Conservation (phyloP, 2,113 vertebrate genomes). For the Notechis scutatus region DNA sequence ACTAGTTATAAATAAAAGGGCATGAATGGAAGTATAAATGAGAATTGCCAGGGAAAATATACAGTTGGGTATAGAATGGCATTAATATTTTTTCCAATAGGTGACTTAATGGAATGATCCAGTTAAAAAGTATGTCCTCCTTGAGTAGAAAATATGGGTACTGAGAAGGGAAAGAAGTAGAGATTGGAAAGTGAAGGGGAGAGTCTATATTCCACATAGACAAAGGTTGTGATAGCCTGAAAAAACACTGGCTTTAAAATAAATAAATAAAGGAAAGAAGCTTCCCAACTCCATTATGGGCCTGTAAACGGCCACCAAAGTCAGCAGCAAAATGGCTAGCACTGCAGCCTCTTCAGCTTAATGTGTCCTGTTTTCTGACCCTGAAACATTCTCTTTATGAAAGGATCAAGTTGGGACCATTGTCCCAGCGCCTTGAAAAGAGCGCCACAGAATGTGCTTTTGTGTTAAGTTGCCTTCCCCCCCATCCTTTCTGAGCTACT, state of each 20-base stretch:
- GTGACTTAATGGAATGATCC: conserved; percentile 73
- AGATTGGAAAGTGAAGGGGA: conserved; percentile 15
- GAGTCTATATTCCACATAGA: conserved; percentile 39
- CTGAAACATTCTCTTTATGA: conserved; percentile 85
- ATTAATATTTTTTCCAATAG: conserved; percentile 72
- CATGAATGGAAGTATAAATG: conserved; percentile 73
- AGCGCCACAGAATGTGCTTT: conserved; percentile 91
- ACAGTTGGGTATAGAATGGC: conserved; percentile 63
- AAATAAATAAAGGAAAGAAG: conserved; percentile 34
- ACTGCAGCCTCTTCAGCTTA: conserved; percentile 77
- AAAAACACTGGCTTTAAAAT: conserved; percentile 34
- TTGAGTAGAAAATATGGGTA: conserved; percentile 37
- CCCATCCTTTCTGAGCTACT: conserved; percentile 75
- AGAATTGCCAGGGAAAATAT: conserved; percentile 64
- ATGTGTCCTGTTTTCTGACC: conserved; percentile 85
- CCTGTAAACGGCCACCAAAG: conserved; percentile 68
- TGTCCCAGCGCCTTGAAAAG: conserved; percentile 86
- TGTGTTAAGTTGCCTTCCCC: conserved; percentile 78
- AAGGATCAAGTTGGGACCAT: conserved; percentile 81
- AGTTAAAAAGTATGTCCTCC: conserved; percentile 72
- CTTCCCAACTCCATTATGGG: conserved; percentile 33
- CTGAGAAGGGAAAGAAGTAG: conserved; percentile 26
- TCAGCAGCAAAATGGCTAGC: conserved; percentile 81
- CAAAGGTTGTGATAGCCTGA: conserved; percentile 45
- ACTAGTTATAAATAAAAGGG: conserved; percentile 65